Conservation (phyloP, 2,797 vertebrate genomes). For the Chaetodon trifasciatus region DNA sequence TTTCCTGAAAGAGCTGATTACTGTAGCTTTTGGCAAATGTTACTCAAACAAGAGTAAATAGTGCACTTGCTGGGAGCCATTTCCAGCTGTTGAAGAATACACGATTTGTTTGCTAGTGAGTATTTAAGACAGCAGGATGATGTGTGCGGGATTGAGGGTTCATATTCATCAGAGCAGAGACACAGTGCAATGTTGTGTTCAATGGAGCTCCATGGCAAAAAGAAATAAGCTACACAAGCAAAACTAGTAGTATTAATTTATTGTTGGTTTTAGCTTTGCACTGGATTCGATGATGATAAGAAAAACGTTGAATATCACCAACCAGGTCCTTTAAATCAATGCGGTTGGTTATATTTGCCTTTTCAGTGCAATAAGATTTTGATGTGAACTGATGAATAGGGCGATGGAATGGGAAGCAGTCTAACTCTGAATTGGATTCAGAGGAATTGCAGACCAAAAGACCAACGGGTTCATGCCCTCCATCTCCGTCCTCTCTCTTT, state of each 20-base stretch:
- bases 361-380: conserved; percentile 55
- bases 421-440: conserved; percentile 72
- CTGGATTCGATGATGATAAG: conserved; percentile 27
- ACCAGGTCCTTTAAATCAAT: conserved; percentile 54
- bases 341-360: conserved; percentile 46
- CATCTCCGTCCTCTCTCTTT: conserved; percentile 73
- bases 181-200: too few species aligned
- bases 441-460: conserved; percentile 69
- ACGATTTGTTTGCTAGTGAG: background rate
- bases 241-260: background rate
- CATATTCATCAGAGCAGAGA: background rate
- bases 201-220: background rate
- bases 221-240: background rate
- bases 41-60: background rate
- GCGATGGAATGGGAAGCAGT: conserved; percentile 55
- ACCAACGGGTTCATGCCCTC: conserved; percentile 74
- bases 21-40: background rate
- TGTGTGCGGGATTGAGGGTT: background rate
- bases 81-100: background rate
- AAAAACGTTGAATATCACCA: conserved; percentile 44
- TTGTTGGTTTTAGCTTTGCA: conserved; percentile 41
- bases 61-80: background rate
- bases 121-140: background rate
- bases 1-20: background rate
- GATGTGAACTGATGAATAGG: conserved; percentile 63